A percentile compares a stretch with the other conserved stretches of the same genome.
phyloP scores from a whole-genome alignment of 2,888 invertebrate genomes.

The Thecocarcelia acutangulata region DNA sequence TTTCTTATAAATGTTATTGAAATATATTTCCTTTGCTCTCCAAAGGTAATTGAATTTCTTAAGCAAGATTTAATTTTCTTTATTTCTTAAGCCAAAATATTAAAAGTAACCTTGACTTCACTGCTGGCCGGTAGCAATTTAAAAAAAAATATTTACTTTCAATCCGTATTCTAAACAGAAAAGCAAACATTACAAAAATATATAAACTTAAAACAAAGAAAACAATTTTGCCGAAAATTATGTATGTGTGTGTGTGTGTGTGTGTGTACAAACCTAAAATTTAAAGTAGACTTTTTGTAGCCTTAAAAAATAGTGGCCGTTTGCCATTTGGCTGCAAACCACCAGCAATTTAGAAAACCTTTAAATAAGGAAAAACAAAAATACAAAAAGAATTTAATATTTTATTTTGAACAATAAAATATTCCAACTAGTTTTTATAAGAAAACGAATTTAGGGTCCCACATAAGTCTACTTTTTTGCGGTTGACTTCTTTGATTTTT shows the following conservation, averaged over 20 bases:
- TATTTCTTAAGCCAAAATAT: constrained; percentile 2
- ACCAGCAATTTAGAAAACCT: constrained; percentile 6
- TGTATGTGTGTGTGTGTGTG: constrained; percentile 38
- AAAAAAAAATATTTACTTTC: neutral
- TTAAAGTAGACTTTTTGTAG: constrained; percentile 49
- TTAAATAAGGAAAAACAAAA: neutral
- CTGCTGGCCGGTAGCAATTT: constrained; percentile 8
- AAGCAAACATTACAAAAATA: constrained; percentile 17
- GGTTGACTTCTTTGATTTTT: neutral
- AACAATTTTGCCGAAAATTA: constrained; percentile 19
- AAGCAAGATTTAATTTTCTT: neutral
- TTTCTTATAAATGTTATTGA: no score
- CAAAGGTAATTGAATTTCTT: constrained; percentile 18
- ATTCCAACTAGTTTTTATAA: neutral
- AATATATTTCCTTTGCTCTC: neutral
- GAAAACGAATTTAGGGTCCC: constrained; percentile 4
- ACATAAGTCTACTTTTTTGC: neutral
- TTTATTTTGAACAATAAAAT: constrained; percentile 14
- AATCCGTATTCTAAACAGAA: neutral
- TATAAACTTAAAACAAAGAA: constrained; percentile 11
- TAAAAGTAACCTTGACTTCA: constrained; percentile 57
- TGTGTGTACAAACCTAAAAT: neutral
- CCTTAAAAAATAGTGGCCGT: constrained; percentile 50
- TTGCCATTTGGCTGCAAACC: constrained; percentile 65
- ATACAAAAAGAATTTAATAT: constrained; percentile 26